Evolutionary conservation across 1,140 invertebrate genomes (phyloP), one percentile per base, ranked within the genome.

Genomic region (Luehdorfia chinensis): DNA sequence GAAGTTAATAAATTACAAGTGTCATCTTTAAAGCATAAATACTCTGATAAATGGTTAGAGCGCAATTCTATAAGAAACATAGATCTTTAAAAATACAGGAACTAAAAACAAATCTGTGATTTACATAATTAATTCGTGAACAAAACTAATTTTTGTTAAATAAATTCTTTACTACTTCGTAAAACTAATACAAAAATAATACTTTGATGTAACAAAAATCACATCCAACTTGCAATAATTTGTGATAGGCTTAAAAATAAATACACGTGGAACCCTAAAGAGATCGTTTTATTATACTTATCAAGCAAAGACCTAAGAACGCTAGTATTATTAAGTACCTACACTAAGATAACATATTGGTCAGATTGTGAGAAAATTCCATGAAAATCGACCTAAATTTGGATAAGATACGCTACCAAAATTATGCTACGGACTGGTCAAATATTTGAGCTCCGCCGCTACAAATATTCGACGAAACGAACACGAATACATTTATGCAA

Each of bases 261-360:
- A 43, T 43, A 43, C 27, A 30, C 19, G 7, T 9, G 25, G n/a
- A 43, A 41, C 3, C 18, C 11, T 43, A 43, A 27, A 11, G 39
- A 43, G 39, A 43, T 43, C 39, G 39, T 5, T 18, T 43, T 6
- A 15, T 6, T 19, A 43, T 16, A 4, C 9, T 12, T 15, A 43
- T 12, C 15, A 43, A 43, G 39, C 39, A 43, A 43, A 18, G 13
- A 41, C 9, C 7, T 41, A 41, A 41, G 36, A 13, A 43, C 13
- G 14, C 27, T 43, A 43, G 15, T n/a, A 30, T 30, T 43, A 43
- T 30, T 43, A 43, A 43, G 39, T 43, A 43, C 39, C 30, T 41
- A 43, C 8, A 16, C 39, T 43, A 43, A 14, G 7, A 30, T 43
- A 43, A 43, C 25, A 30, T 43, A 30, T 27, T 27, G 36, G 23